phyloP scores from a whole-genome alignment of 2,888 invertebrate genomes.

The Clostera curtula region DNA sequence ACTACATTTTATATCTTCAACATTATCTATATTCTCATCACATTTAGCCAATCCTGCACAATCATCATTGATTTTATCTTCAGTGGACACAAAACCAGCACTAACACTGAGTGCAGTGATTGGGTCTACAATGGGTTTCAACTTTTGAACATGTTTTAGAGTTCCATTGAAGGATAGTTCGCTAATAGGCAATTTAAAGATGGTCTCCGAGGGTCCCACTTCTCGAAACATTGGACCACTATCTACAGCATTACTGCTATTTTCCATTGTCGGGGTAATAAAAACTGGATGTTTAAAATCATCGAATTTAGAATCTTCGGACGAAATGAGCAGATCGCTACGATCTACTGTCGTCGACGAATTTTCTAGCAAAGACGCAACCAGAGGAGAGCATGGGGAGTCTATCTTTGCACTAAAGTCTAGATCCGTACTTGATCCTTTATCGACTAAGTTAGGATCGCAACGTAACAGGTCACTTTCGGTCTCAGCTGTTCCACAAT shows the following conservation, averaged over 20 bases:
- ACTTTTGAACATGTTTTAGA: conserved; percentile 61
- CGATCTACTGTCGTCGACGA: conserved; percentile 47
- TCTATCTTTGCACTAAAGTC: conserved; percentile 41
- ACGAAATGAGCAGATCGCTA: conserved; percentile 47
- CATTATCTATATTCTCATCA: conserved; percentile 18
- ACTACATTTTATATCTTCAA: conserved; percentile 20
- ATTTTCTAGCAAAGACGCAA: conserved; percentile 39
- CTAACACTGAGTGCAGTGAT: conserved; percentile 49
- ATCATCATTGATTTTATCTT: conserved; percentile 29
- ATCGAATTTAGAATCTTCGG: conserved; percentile 52
- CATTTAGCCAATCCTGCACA: conserved; percentile 10
- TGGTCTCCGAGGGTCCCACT: conserved; percentile 44
- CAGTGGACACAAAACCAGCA: conserved; percentile 28
- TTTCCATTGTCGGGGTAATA: conserved; percentile 69
- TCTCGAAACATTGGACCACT: conserved; percentile 57
- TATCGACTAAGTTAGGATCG: conserved; percentile 31
- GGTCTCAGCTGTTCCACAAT: conserved; percentile 32
- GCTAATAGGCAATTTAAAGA: conserved; percentile 64
- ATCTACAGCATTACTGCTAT: conserved; percentile 69
- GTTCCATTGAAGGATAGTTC: conserved; percentile 69
- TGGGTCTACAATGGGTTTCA: conserved; percentile 64
- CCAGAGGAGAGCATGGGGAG: conserved; percentile 42
- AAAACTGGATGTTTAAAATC: conserved; percentile 51
- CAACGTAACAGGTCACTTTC: conserved; percentile 34
- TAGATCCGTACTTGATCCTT: conserved; percentile 35